These are phyloP conservation scores for Rhinopithecus roxellana DNA, from an alignment of 2,113 vertebrate genomes.

Conservation along the genomic window DNA sequence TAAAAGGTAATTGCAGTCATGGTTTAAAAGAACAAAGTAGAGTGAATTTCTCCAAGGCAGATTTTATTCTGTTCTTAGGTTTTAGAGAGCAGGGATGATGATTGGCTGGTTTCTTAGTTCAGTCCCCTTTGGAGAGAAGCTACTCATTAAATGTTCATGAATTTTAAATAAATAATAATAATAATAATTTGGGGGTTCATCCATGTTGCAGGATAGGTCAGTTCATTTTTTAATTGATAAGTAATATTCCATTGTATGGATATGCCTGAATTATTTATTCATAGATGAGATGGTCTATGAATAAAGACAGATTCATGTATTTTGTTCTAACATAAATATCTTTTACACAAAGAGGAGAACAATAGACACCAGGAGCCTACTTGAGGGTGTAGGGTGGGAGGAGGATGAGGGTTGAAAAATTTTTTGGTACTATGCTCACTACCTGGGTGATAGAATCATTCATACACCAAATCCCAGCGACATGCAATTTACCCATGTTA, in stretches of 20 bases:
- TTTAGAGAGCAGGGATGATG: background rate
- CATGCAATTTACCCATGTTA: no score
- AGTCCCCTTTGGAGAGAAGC: slow-evolving; percentile 21
- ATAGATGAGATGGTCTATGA: background rate
- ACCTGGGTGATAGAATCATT: no score
- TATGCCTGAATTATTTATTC: background rate
- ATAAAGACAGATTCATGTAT: background rate
- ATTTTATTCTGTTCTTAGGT: background rate
- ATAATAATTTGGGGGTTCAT: background rate
- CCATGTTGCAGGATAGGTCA: background rate
- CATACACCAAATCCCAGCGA: no score
- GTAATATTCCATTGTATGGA: background rate
- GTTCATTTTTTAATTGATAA: background rate
- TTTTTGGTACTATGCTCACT: no score
- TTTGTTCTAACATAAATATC: background rate
- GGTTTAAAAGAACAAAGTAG: background rate
- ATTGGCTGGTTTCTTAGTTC: background rate
- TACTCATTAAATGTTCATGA: slow-evolving; percentile 32
- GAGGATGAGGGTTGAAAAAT: no score
- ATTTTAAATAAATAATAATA: background rate
- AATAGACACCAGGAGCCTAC: no score
- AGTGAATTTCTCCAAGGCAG: background rate
- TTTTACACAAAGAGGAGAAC: background rate
- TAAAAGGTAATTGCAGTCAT: background rate
- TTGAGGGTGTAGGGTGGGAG: no score